phyloP scores from a whole-genome alignment of 2,113 vertebrate species.

The Athene cunicularia region DNA sequence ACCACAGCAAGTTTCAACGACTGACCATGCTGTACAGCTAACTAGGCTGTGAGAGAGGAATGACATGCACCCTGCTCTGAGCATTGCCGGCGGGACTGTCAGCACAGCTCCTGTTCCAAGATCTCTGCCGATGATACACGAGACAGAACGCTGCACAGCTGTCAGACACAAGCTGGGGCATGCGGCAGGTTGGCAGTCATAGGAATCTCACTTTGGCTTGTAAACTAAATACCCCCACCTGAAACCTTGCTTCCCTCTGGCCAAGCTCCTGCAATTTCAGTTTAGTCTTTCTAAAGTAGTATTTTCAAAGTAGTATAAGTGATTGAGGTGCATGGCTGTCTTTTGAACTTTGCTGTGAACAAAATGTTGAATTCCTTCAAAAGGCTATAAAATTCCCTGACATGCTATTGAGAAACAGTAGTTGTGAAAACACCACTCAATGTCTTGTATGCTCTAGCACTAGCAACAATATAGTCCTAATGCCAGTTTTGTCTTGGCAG shows the following conservation, averaged over 20 bases:
- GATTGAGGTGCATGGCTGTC: neutral
- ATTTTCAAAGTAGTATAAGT: neutral
- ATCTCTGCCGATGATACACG: constrained; percentile 18
- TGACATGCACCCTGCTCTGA: neutral
- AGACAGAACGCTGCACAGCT: neutral
- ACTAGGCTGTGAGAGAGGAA: neutral
- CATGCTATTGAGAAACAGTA: neutral
- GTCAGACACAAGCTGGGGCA: constrained; percentile 70
- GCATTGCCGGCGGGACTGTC: neutral
- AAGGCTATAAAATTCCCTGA: neutral
- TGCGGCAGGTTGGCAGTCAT: constrained; percentile 48
- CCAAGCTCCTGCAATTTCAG: neutral
- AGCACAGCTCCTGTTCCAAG: neutral
- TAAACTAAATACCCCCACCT: neutral
- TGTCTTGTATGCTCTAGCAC: neutral
- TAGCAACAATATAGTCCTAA: neutral
- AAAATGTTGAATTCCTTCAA: neutral
- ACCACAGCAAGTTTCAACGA: neutral
- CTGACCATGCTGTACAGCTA: neutral
- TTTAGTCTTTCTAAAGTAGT: neutral
- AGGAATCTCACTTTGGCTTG: constrained; percentile 38
- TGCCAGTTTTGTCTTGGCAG: neutral
- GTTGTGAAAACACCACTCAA: neutral
- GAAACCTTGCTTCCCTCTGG: neutral
- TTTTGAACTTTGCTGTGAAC: neutral